A percentile compares a stretch with the other conserved stretches of the same genome.
Evolutionary conservation across 2,113 vertebrate species (phyloP).

Genomic region (Columbina picui): DNA sequence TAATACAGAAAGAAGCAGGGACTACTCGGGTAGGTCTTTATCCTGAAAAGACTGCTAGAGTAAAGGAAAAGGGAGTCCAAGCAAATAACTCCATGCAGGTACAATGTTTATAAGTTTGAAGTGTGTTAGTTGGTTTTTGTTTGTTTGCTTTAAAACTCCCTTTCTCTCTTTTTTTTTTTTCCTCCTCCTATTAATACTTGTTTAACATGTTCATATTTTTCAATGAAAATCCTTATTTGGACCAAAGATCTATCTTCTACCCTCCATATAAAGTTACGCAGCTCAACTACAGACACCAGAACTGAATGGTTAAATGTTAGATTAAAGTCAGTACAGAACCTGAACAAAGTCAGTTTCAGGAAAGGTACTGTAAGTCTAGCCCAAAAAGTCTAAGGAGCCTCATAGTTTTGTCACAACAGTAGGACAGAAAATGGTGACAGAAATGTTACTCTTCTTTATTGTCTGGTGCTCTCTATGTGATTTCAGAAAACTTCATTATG

Average conservation of each 20-base stretch:
- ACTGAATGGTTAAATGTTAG: neutral
- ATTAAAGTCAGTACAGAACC: neutral
- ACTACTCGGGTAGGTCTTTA: neutral
- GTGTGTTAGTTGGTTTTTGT: too few relatives aligned
- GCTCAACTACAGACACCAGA: neutral
- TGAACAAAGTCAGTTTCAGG: neutral
- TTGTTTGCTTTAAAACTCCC: neutral
- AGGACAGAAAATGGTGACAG: neutral
- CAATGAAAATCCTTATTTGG: neutral
- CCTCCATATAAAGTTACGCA: fast-evolving
- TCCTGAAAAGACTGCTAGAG: neutral
- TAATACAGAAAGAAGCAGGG: neutral
- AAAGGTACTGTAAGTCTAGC: neutral
- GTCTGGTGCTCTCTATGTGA: fast-evolving
- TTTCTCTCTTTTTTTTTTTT: neutral
- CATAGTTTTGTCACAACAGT: neutral
- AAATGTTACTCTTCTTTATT: neutral
- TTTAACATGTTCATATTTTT: neutral
- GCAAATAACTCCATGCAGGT: neutral
- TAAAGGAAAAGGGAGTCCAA: neutral
- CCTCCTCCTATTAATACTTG: neutral
- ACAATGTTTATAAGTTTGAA: neutral
- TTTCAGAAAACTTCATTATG: neutral
- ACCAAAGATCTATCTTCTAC: neutral
- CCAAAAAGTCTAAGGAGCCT: neutral